Percentiles rank a stretch among this genome's conserved stretches.
Evolutionary conservation across 2,888 invertebrate species (phyloP).

Genomic region (Perdita meconis): DNA sequence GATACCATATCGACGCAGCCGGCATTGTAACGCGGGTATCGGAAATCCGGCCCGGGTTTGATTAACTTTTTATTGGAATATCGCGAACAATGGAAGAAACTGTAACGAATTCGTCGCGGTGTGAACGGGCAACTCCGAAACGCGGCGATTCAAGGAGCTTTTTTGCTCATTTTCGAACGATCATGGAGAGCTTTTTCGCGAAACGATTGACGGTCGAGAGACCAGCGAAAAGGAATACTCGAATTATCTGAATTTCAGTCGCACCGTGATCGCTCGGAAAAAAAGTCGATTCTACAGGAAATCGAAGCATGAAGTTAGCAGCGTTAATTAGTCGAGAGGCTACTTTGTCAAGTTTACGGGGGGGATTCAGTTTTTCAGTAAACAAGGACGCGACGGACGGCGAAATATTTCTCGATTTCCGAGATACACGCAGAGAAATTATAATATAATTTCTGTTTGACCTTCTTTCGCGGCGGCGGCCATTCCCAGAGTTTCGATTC

Average conservation of each 20-base stretch:
- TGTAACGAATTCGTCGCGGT: constrained; percentile 35
- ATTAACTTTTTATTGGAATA: constrained; percentile 56
- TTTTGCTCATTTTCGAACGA: not conserved
- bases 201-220: not conserved
- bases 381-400: too few relatives aligned
- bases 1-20: constrained; percentile 38
- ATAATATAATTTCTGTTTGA: not conserved
- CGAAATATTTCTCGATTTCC: too few relatives aligned
- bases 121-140: not conserved
- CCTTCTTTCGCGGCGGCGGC: not conserved
- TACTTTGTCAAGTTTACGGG: too few relatives aligned
- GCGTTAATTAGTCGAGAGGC: too few relatives aligned
- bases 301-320: too few relatives aligned
- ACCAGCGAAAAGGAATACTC: not conserved
- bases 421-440: not conserved
- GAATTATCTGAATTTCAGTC: not conserved
- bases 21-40: constrained; percentile 36
- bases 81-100: constrained; percentile 45
- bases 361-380: too few relatives aligned
- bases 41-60: constrained; percentile 42
- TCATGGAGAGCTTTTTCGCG: not conserved
- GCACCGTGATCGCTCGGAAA: too few relatives aligned
- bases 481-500: not conserved
- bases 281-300: too few relatives aligned
- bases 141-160: not conserved